Conservation (phyloP, 2,888 invertebrate genomes). For the Nipponacmea schrenckii region DNA sequence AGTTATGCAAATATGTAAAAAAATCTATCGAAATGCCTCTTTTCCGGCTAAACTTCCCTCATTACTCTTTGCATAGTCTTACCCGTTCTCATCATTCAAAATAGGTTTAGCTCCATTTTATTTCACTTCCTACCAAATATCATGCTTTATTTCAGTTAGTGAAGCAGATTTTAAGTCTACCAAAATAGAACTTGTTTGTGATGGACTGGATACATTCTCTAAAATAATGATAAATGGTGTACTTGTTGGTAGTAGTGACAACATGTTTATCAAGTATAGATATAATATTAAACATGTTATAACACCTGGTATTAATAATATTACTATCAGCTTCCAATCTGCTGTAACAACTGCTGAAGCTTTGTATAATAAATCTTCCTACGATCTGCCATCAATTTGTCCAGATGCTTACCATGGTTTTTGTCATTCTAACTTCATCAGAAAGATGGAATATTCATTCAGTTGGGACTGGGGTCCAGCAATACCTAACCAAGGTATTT, state of each 20-base stretch:
- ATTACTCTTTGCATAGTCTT: no score
- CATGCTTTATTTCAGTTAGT: not conserved
- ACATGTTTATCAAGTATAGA: constrained; percentile 85
- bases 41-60: no score
- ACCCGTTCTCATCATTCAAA: no score
- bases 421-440: constrained; percentile 86
- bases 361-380: constrained; percentile 36
- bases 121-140: no score
- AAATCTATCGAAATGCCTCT: no score
- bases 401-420: constrained; percentile 83
- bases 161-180: constrained; percentile 30
- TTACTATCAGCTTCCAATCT: constrained; percentile 76
- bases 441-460: constrained; percentile 81
- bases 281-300: constrained; percentile 75
- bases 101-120: no score
- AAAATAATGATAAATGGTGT: constrained; percentile 77
- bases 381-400: constrained; percentile 79
- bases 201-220: constrained; percentile 87
- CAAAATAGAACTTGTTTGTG: constrained; percentile 75
- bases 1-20: no score
- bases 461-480: constrained; percentile 98
- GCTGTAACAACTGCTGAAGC: constrained; percentile 74
- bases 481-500: constrained; percentile 90
- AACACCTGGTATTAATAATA: constrained; percentile 69
- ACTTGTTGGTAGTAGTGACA: constrained; percentile 75